Evolutionary conservation across 2,888 invertebrate species (phyloP).

Genomic region (Ommatoiulus sabulosus): DNA sequence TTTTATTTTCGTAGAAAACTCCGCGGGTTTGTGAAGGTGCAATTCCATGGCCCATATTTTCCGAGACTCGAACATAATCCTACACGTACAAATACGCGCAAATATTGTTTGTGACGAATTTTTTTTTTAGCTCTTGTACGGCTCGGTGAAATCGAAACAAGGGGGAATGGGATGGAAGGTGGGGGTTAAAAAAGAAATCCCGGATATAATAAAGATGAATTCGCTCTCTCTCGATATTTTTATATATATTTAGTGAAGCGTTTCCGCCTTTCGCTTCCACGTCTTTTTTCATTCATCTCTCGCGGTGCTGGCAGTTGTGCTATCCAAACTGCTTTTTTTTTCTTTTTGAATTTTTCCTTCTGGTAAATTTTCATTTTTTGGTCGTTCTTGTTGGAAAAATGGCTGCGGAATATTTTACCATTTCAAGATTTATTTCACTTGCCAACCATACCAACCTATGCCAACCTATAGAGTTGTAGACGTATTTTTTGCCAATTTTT

Average conservation of each 20-base stretch:
- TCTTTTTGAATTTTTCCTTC: background rate
- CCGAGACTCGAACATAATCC: background rate
- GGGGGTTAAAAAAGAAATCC: conserved; percentile 28
- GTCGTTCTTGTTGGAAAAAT: background rate
- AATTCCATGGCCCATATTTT: background rate
- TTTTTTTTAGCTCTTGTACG: background rate
- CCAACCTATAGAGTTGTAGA: background rate
- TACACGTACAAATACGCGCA: conserved; percentile 36
- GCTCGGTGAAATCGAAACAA: background rate
- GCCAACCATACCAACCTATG: conserved; percentile 1
- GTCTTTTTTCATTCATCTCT: conserved; percentile 24
- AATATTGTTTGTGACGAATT: background rate
- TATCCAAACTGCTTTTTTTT: background rate
- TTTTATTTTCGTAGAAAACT: background rate
- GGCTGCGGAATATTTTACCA: background rate
- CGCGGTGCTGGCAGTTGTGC: background rate
- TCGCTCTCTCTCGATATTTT: conserved; percentile 4
- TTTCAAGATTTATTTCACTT: background rate
- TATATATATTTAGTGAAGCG: conserved; percentile 16
- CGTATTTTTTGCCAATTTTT: background rate
- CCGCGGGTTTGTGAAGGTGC: background rate
- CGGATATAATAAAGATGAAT: conserved; percentile 47
- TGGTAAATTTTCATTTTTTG: conserved; percentile 32
- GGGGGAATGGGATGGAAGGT: background rate
- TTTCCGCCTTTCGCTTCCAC: background rate